Evolutionary conservation across 2,797 vertebrate genomes (phyloP).

Genomic region (Pantherophis alleghaniensis): DNA sequence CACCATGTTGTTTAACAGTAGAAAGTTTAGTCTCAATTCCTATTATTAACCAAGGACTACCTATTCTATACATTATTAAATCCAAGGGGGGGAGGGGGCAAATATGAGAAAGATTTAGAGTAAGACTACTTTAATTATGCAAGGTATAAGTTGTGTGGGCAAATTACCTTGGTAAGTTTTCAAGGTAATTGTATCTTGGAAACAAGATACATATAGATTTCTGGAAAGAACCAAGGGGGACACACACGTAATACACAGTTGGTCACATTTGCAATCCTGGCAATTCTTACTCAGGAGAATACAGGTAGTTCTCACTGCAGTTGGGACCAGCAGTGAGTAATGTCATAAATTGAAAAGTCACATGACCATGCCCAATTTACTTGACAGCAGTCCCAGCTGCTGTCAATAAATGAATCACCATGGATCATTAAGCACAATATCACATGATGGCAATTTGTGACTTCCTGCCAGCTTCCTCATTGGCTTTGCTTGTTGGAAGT

Average conservation of each 20-base stretch:
- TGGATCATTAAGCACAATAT: not conserved
- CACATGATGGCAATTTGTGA: not conserved
- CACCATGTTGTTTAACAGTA: not conserved
- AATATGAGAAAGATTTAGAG: not conserved
- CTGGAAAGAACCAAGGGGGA: not conserved
- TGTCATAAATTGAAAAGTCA: not conserved
- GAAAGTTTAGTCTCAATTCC: not conserved
- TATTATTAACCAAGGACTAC: not conserved
- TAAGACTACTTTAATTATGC: not conserved
- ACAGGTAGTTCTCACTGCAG: too few relatives aligned
- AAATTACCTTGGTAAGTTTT: not conserved
- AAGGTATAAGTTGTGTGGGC: not conserved
- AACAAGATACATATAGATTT: not conserved
- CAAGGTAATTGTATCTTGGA: not conserved
- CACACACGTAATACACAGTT: not conserved
- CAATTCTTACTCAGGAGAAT: too few relatives aligned
- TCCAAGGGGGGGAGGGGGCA: not conserved
- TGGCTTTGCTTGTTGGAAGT: not conserved
- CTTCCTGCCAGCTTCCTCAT: not conserved
- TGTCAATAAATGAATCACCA: not conserved
- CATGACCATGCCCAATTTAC: not conserved
- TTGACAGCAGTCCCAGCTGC: not conserved
- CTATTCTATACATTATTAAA: not conserved
- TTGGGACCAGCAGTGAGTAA: too few relatives aligned
- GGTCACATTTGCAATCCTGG: not conserved